These are phyloP conservation scores for Mnemiopsis leidyi DNA, from an alignment of 37 sponge, comb jelly and placozoan genomes.

Conservation along the genomic window DNA sequence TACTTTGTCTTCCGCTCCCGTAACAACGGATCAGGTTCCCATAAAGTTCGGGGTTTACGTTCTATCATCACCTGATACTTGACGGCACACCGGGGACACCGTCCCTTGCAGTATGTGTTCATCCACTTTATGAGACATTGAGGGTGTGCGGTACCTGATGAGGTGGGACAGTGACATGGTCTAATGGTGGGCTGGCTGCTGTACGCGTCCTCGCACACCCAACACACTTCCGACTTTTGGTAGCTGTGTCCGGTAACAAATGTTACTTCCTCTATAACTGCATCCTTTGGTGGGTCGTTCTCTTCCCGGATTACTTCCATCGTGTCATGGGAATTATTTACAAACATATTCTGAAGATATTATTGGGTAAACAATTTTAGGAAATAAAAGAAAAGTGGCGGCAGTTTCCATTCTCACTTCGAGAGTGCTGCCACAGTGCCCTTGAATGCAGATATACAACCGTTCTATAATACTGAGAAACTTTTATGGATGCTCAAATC, in stretches of 20 bases:
- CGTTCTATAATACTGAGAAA: too few species aligned
- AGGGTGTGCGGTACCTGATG: neutral
- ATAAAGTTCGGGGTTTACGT: neutral
- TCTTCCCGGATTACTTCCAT: too few species aligned
- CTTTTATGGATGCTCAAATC: too few species aligned
- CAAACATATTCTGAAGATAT: too few species aligned
- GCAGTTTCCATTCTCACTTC: too few species aligned
- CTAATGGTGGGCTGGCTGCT: neutral
- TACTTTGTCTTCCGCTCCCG: neutral
- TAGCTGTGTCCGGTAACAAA: neutral
- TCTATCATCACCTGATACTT: neutral
- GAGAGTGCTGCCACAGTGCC: too few species aligned
- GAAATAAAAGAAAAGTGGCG: too few species aligned
- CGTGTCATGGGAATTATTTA: too few species aligned
- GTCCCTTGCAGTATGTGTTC: neutral
- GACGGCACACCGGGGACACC: neutral
- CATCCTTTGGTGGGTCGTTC: too few species aligned
- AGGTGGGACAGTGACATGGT: neutral
- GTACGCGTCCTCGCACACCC: neutral
- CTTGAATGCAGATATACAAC: too few species aligned
- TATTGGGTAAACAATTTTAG: too few species aligned
- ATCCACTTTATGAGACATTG: conserved; percentile 31
- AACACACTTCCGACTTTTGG: neutral
- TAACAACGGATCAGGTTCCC: conserved; percentile 2
- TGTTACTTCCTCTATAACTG: neutral